A percentile compares a stretch with the other conserved stretches of the same genome.
These are phyloP conservation scores for Naso thynnoides DNA, from an alignment of 2,797 vertebrate genomes.

Conservation along the genomic window DNA sequence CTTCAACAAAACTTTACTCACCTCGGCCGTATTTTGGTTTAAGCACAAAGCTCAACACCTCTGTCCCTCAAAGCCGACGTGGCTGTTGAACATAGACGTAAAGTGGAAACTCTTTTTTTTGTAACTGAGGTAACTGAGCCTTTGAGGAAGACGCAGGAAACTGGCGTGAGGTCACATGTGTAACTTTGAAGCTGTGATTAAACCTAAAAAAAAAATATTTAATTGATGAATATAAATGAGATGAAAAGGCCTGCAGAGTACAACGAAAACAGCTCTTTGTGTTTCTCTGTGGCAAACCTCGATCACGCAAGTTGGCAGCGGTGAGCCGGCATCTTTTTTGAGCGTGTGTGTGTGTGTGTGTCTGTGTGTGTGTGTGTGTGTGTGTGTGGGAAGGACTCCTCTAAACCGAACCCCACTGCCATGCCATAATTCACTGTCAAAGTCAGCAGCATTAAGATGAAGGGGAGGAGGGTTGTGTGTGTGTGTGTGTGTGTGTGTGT, in stretches of 20 bases:
- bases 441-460: conserved; percentile 56
- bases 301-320: conserved; percentile 52
- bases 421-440: conserved; percentile 78
- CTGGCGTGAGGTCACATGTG: background rate
- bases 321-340: conserved; percentile 32
- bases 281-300: conserved; percentile 60
- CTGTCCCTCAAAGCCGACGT: background rate
- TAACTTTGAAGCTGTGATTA: conserved; percentile 26
- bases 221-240: conserved; percentile 65
- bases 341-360: conserved; percentile 43
- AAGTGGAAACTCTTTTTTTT: background rate
- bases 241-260: conserved; percentile 56
- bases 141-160: background rate
- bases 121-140: background rate
- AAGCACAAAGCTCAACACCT: conserved; percentile 7
- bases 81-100: background rate
- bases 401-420: conserved; percentile 71
- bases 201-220: conserved; percentile 26
- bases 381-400: conserved; percentile 69
- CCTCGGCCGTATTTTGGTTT: background rate
- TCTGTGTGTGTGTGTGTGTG: conserved; percentile 33
- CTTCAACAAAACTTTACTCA: background rate
- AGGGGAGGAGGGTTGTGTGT: conserved; percentile 43
- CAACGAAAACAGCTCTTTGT: conserved; percentile 71
- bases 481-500: conserved; percentile 47